Percentiles rank a stretch among this genome's conserved stretches.
Evolutionary conservation across 2,797 vertebrate species (phyloP).

Genomic region (Oreortyx pictus): DNA sequence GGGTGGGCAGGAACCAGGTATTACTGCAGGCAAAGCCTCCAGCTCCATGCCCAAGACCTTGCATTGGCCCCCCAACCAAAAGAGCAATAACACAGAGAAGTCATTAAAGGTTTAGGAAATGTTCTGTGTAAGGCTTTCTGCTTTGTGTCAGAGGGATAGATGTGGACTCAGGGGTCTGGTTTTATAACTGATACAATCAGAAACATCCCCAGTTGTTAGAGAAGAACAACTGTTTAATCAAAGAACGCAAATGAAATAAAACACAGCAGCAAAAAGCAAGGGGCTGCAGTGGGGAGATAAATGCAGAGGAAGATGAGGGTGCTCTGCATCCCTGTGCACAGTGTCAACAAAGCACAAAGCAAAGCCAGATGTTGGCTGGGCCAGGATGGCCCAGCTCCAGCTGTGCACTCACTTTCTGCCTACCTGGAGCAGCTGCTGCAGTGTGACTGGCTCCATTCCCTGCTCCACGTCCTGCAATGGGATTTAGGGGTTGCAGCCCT

Average conservation of each 20-base stretch:
- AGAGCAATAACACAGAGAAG: slow-evolving; percentile 13
- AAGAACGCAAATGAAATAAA: slow-evolving; percentile 5
- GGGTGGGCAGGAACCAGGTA: not conserved
- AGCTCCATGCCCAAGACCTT: not conserved
- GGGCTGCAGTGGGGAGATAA: not conserved
- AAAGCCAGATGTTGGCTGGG: slow-evolving; percentile 31
- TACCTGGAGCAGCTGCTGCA: not conserved
- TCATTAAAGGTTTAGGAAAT: not conserved
- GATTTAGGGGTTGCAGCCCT: not conserved
- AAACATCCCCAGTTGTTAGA: not conserved
- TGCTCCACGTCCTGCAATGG: accelerated
- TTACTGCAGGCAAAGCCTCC: not conserved
- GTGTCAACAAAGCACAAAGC: not conserved
- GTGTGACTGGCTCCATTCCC: not conserved
- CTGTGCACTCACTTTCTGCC: not conserved
- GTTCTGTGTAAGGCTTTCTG: slow-evolving; percentile 38
- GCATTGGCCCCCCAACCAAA: not conserved
- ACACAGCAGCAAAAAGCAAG: not conserved
- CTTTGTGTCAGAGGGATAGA: slow-evolving; percentile 36
- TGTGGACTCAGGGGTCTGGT: slow-evolving; percentile 4
- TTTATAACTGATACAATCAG: slow-evolving; percentile 37
- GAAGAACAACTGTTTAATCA: not conserved
- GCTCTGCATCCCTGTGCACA: not conserved
- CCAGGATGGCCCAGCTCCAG: not conserved
- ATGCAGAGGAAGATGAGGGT: not conserved